phyloP scores from a whole-genome alignment of 2,797 vertebrate genomes.

The Macroramphosus scolopax region DNA sequence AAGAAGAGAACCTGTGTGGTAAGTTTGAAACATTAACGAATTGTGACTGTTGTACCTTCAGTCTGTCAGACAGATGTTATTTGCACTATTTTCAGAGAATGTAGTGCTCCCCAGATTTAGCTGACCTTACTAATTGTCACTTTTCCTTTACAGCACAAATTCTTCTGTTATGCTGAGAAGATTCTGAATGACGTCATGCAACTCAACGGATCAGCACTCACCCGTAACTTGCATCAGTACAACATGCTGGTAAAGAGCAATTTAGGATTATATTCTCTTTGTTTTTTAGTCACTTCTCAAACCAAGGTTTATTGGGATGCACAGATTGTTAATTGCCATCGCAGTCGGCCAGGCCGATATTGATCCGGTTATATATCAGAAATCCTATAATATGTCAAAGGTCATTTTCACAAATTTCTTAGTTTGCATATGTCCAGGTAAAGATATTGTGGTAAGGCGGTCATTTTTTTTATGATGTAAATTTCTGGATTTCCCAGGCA shows the following conservation, averaged over 20 bases:
- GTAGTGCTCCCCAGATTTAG: too few species aligned
- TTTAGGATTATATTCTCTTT: not conserved
- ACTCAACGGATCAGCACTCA: fast-evolving
- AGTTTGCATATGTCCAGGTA: too few species aligned
- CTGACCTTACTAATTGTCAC: conserved; percentile 2
- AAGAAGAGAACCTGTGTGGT: fast-evolving
- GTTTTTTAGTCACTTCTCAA: not conserved
- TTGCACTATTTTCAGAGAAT: not conserved
- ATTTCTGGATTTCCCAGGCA: too few species aligned
- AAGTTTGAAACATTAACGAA: conserved; percentile 22
- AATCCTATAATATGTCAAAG: too few species aligned
- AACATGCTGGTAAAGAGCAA: conserved; percentile 8
- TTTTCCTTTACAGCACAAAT: fast-evolving
- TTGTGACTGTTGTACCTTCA: not conserved
- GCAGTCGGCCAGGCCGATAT: too few species aligned
- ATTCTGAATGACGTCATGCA: fast-evolving
- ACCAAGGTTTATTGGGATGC: not conserved
- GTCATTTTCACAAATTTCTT: too few species aligned
- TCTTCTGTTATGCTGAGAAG: conserved; percentile 44
- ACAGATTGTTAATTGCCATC: too few species aligned
- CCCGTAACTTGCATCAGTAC: fast-evolving
- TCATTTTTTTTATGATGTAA: too few species aligned
- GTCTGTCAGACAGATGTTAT: not conserved
- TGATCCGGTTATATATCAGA: too few species aligned
- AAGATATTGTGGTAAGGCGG: too few species aligned